Percentiles rank a stretch among this genome's conserved stretches.
phyloP scores from a whole-genome alignment of 2,888 invertebrate genomes.

The Protodeltote pygarga region DNA sequence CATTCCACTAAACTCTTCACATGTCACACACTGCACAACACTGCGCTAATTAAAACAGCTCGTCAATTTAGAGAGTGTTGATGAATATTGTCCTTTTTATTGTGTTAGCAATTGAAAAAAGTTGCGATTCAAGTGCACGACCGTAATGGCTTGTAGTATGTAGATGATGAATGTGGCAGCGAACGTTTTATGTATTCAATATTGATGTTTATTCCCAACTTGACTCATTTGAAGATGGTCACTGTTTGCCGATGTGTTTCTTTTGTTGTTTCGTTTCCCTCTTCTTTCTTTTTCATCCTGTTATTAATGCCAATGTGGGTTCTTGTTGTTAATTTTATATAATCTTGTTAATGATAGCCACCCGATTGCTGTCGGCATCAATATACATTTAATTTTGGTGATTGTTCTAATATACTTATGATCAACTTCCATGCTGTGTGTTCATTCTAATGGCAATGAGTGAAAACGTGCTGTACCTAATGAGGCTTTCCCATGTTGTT shows the following conservation, averaged over 20 bases:
- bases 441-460: slow-evolving; percentile 35
- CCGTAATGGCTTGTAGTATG: slow-evolving; percentile 51
- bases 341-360: slow-evolving; percentile 37
- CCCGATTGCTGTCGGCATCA: slow-evolving; percentile 27
- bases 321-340: slow-evolving; percentile 32
- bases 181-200: slow-evolving; percentile 40
- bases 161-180: slow-evolving; percentile 51
- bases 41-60: slow-evolving; percentile 54
- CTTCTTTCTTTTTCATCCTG: slow-evolving; percentile 42
- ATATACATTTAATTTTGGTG: slow-evolving; percentile 13
- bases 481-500: slow-evolving; percentile 28
- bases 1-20: slow-evolving; percentile 63
- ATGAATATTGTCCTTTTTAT: slow-evolving; percentile 52
- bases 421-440: slow-evolving; percentile 43
- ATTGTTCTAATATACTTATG: slow-evolving; percentile 12
- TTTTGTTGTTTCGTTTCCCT: slow-evolving; percentile 34
- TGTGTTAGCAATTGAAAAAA: slow-evolving; percentile 53
- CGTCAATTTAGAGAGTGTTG: slow-evolving; percentile 48
- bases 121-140: slow-evolving; percentile 52
- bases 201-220: slow-evolving; percentile 34
- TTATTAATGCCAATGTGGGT: slow-evolving; percentile 38
- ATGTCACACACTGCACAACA: slow-evolving; percentile 55
- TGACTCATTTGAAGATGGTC: slow-evolving; percentile 30
- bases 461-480: slow-evolving; percentile 41
- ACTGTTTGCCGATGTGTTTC: slow-evolving; percentile 34